Evolutionary conservation across 2,113 vertebrate species (phyloP).

Genomic region (Centrocercus urophasianus): DNA sequence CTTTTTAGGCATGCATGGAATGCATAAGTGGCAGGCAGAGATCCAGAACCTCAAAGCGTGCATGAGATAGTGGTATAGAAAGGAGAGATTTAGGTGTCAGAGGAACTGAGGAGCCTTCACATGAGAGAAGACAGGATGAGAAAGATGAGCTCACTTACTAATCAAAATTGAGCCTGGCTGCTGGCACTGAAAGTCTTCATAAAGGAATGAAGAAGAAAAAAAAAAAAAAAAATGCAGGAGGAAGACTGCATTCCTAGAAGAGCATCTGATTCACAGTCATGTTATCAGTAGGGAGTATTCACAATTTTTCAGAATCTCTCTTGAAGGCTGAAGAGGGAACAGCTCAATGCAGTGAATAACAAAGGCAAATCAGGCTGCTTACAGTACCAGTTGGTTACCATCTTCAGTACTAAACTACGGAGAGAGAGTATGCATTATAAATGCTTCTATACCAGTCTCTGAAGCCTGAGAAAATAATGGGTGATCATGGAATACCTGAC

Average conservation of each 20-base stretch:
- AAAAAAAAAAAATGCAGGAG: not conserved
- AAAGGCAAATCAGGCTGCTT: not conserved
- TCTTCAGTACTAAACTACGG: not conserved
- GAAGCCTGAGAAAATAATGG: not conserved
- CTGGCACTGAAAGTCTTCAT: not conserved
- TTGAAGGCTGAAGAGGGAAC: not conserved
- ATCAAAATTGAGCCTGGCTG: not conserved
- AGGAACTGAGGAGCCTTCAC: not conserved
- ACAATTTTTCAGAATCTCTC: not conserved
- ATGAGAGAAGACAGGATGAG: not conserved
- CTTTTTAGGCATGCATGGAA: not conserved
- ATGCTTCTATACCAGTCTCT: not conserved
- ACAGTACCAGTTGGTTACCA: not conserved
- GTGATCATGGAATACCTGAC: not conserved
- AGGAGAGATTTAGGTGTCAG: not conserved
- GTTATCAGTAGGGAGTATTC: not conserved
- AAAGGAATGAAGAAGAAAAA: not conserved
- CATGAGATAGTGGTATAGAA: not conserved
- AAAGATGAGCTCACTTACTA: not conserved
- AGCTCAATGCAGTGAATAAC: not conserved
- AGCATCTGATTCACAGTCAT: not conserved
- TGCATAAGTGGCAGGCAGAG: not conserved
- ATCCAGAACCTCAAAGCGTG: not conserved
- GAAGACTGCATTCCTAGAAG: not conserved
- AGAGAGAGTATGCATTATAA: not conserved